Base-by-base conservation (phyloP, 1,140 invertebrate species). In the Cotesia chilonis region DNA sequence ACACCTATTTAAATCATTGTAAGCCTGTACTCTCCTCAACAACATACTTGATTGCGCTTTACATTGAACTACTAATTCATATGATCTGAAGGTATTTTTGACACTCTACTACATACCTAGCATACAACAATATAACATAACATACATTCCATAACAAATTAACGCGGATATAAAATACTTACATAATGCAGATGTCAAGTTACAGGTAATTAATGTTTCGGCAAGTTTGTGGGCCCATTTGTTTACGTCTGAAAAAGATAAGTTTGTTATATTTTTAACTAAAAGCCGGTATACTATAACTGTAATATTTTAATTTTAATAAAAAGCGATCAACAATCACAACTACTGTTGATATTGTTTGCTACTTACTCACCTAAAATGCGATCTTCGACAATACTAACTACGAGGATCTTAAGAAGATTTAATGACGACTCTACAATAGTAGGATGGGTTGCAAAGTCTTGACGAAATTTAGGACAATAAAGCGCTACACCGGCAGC, bases 401-500 rank as follows among this genome's bases (percentile, higher is more conserved):
- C 35, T 4, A 82, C 80, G n/a, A 87, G 66, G 14, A 76, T 60
- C 76, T 81, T 82, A 0, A 84, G 75, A 2, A 87, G 68, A 14
- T 69, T 70, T 4, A 81, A 14, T 2, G 77, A 47, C 5, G 41
- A 78, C 17, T 82, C 79, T 0, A 71, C 70, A 3, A 77, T 79
- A 4, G 84, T 14, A 0, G 70, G 14, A 71, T 88, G 83, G 17
- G 76, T 75, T 1, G 83, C 82, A 12, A 90, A 76, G 79, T 88
- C 83, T 63, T 74, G 72, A 4, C 90, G 83, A 78, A 91, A 89
- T 80, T 86, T 80, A 0, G 90, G 89, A 73, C 90, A 90, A 78
- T 87, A 89, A 6, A 91, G 74, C 20, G 88, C 87, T 5, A 92
- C 81, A 2, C 87, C 87, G 0, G 90, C 88, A 60, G 88, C 89